These are phyloP conservation scores for Turritopsis rubra DNA, from an alignment of 30 jellyfish, hydroid and myxozoan species.

Conservation along the genomic window DNA sequence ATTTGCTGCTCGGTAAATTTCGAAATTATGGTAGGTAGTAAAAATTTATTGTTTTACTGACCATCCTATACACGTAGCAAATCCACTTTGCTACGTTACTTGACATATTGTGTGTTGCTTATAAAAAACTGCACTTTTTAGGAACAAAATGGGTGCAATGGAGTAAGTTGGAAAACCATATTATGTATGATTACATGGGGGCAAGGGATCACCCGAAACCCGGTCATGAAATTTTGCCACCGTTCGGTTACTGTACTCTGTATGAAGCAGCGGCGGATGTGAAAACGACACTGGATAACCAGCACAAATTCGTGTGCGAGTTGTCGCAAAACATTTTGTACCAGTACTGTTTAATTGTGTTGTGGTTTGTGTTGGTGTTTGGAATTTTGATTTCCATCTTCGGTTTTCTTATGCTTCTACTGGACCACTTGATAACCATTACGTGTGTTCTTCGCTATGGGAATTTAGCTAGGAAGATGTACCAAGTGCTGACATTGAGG, in stretches of 20 bases:
- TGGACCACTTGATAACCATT: constrained; percentile 22
- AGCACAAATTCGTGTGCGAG: constrained; percentile 35
- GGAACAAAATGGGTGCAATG: constrained; percentile 32
- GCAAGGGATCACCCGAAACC: constrained; percentile 32
- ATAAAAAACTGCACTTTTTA: neutral
- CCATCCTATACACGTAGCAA: too few species aligned
- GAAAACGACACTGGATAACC: neutral
- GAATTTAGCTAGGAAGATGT: constrained; percentile 16
- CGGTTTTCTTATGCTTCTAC: constrained; percentile 19
- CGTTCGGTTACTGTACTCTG: constrained; percentile 31
- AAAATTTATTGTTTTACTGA: neutral
- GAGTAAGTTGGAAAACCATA: constrained; percentile 14
- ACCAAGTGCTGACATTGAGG: constrained; percentile 16
- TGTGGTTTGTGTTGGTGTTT: constrained; percentile 25
- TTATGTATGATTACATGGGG: constrained; percentile 34
- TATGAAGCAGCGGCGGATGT: constrained; percentile 21
- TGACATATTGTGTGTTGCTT: too few species aligned
- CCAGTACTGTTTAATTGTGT: constrained; percentile 22
- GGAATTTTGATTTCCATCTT: constrained; percentile 21
- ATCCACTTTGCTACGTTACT: too few species aligned
- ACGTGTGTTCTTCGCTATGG: constrained; percentile 14
- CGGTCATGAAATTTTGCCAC: constrained; percentile 33
- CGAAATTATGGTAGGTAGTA: constrained; percentile 15
- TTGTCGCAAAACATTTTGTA: constrained; percentile 27
- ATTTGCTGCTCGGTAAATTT: constrained; percentile 23